These are phyloP conservation scores for Pocillopora damicornis DNA, from an alignment of 64 coral and sea anemone genomes.

Conservation along the genomic window DNA sequence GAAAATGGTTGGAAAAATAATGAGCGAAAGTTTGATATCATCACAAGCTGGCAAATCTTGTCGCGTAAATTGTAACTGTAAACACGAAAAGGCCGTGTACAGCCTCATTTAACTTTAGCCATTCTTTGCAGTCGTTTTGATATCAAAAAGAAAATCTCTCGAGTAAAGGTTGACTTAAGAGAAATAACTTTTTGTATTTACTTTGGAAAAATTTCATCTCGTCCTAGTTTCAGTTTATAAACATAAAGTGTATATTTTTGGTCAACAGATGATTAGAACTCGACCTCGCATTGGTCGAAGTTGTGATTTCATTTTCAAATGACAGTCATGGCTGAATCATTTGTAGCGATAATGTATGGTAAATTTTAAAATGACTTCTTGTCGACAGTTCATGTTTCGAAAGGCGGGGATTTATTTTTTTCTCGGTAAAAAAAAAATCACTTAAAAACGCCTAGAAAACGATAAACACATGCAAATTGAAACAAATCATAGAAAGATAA, in stretches of 20 bases:
- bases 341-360: neutral
- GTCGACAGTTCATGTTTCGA: neutral
- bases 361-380: neutral
- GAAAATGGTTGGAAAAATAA: neutral
- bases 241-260: neutral
- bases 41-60: neutral
- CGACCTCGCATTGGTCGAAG: neutral
- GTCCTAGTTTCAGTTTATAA: constrained; percentile 9
- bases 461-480: neutral
- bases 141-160: neutral
- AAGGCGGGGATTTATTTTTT: neutral
- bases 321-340: neutral
- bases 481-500: neutral
- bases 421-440: neutral
- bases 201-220: neutral
- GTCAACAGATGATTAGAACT: neutral
- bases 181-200: neutral
- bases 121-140: neutral
- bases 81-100: neutral
- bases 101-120: neutral
- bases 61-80: neutral
- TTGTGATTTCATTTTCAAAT: neutral
- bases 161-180: neutral
- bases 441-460: neutral
- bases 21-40: neutral